These are phyloP conservation scores for Drosophila subobscura DNA, from an alignment of 1,140 invertebrate genomes.

Conservation along the genomic window DNA sequence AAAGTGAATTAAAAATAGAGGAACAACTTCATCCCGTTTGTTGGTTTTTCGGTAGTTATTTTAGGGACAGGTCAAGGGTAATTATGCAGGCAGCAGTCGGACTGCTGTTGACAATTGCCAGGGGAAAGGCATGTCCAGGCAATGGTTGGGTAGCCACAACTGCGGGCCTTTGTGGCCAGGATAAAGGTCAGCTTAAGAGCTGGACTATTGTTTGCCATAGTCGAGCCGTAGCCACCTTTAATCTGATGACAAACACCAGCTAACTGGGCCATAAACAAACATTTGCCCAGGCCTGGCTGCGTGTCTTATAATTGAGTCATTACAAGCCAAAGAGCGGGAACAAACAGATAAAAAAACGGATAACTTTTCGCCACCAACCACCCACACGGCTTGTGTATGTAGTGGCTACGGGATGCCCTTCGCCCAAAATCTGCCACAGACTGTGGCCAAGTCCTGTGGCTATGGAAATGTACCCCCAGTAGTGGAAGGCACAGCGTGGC, in stretches of 20 bases:
- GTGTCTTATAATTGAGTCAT: constrained; percentile 79
- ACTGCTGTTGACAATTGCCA: constrained; percentile 63
- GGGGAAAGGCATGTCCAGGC: constrained; percentile 8
- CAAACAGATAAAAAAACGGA: constrained; percentile 45
- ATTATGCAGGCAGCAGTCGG: constrained; percentile 32
- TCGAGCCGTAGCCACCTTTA: constrained; percentile 46
- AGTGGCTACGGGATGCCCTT: constrained; percentile 9
- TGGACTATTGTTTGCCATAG: constrained; percentile 33
- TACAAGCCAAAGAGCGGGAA: constrained; percentile 46
- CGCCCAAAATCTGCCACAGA: not conserved
- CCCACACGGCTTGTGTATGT: not conserved
- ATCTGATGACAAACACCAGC: constrained; percentile 70
- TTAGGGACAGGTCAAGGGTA: constrained; percentile 63
- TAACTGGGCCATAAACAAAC: constrained; percentile 66
- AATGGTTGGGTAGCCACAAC: constrained; percentile 1
- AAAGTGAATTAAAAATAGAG: constrained; percentile 1
- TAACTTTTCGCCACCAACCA: constrained; percentile 14
- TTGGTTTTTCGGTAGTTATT: constrained; percentile 31
- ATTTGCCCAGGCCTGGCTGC: constrained; percentile 61
- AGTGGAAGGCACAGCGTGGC: not conserved
- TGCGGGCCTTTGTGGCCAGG: constrained; percentile 20
- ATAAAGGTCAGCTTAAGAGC: constrained; percentile 62
- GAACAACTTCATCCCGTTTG: not conserved
- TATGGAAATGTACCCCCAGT: no score
- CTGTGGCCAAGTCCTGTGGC: not conserved